phyloP scores from a whole-genome alignment of 2,888 invertebrate genomes.

The Flabesymbios commensalis region DNA sequence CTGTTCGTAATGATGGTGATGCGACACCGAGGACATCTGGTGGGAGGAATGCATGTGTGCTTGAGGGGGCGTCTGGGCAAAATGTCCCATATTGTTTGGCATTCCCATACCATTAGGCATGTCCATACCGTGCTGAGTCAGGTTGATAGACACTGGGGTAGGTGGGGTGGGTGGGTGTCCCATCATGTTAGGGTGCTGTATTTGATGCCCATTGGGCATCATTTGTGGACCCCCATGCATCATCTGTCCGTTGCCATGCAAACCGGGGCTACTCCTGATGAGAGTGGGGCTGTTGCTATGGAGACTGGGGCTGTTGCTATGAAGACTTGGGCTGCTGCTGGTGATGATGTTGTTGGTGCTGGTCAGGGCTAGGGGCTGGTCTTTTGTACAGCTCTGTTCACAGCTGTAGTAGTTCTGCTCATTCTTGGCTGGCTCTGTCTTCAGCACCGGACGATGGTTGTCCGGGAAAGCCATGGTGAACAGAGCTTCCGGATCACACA shows the following conservation, averaged over 20 bases:
- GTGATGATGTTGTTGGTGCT: background rate
- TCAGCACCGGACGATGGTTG: conserved; percentile 52
- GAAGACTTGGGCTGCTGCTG: background rate
- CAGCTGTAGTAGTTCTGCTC: background rate
- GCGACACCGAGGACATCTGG: background rate
- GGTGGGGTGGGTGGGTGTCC: background rate
- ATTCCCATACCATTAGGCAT: background rate
- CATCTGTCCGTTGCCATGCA: background rate
- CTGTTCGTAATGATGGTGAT: background rate
- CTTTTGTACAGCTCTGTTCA: background rate
- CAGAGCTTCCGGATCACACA: conserved; percentile 78
- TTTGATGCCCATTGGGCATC: too few species aligned
- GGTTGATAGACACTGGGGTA: background rate
- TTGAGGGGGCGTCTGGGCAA: background rate
- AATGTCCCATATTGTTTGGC: background rate
- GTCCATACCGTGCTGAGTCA: background rate
- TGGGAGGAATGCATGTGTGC: conserved; percentile 1
- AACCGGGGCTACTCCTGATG: conserved; percentile 3
- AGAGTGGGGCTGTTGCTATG: conserved; percentile 1
- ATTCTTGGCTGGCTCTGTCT: conserved; percentile 36
- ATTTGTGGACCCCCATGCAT: too few species aligned
- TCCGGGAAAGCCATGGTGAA: conserved; percentile 58
- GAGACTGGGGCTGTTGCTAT: conserved; percentile 3
- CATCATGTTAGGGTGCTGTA: too few species aligned
- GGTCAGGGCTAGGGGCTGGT: background rate